Conservation (phyloP, 2,888 invertebrate genomes). For the Piscicola geometra region DNA sequence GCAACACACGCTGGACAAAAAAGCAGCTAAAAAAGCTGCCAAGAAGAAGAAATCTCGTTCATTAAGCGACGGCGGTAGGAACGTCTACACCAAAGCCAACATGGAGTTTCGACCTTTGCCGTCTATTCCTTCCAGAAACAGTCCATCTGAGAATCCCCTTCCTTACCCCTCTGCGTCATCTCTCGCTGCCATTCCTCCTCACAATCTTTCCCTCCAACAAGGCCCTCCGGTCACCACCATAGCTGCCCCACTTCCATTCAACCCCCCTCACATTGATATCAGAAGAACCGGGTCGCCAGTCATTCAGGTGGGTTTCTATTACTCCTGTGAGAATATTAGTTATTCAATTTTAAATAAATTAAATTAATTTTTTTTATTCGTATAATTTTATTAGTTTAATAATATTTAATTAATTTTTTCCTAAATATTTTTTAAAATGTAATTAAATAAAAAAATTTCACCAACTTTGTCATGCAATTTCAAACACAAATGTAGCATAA, state of each 20-base stretch:
- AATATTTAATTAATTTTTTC: too few relatives aligned
- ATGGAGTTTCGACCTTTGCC: constrained; percentile 43
- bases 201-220: not conserved
- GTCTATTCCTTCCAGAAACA: constrained; percentile 37
- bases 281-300: constrained; percentile 17
- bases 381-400: too few relatives aligned
- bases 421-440: too few relatives aligned
- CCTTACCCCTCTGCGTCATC: constrained; percentile 19
- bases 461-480: too few relatives aligned
- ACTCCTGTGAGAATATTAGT: too few relatives aligned
- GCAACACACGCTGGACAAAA: constrained; percentile 25
- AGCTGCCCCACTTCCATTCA: not conserved
- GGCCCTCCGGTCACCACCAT: not conserved
- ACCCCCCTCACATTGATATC: not conserved
- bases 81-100: constrained; percentile 38
- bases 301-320: constrained; percentile 4
- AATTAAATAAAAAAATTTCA: too few relatives aligned
- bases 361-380: too few relatives aligned
- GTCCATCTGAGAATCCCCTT: not conserved
- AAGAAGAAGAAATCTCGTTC: constrained; percentile 25
- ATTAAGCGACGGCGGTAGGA: constrained; percentile 30
- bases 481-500: too few relatives aligned
- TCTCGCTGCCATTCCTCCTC: constrained; percentile 13
- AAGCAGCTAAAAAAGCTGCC: constrained; percentile 1
- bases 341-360: too few relatives aligned